Conservation (phyloP, 2,113 vertebrate genomes). For the Mystacornis crossleyi region DNA sequence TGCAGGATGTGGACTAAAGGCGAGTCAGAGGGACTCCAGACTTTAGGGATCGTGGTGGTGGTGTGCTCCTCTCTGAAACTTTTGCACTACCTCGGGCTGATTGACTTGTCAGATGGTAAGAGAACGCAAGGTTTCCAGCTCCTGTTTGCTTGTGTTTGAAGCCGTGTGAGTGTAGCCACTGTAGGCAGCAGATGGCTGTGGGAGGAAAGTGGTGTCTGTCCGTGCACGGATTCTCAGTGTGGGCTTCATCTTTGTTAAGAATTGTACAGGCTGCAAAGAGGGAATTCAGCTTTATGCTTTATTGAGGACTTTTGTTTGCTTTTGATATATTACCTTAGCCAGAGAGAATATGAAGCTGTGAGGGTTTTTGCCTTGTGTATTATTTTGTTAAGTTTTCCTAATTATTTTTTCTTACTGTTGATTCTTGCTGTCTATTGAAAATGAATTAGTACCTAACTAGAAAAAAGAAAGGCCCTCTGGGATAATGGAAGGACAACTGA, state of each 20-base stretch:
- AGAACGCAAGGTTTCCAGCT: slow-evolving; percentile 30
- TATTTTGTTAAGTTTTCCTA: neutral
- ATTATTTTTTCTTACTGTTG: neutral
- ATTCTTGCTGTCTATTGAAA: neutral
- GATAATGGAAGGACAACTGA: neutral
- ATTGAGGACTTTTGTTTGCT: neutral
- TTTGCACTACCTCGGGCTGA: slow-evolving; percentile 88
- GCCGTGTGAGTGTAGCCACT: neutral
- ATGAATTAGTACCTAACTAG: neutral
- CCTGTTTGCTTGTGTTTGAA: neutral
- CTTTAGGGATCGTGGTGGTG: slow-evolving; percentile 85
- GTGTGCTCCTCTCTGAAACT: slow-evolving; percentile 88
- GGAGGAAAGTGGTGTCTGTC: neutral
- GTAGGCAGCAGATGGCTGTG: neutral
- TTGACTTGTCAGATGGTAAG: slow-evolving; percentile 90
- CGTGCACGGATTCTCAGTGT: neutral
- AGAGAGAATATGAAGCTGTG: neutral
- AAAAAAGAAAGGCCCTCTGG: neutral
- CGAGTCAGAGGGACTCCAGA: slow-evolving; percentile 84
- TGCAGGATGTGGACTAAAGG: slow-evolving; percentile 77
- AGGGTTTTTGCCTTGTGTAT: neutral
- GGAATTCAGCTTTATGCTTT: neutral
- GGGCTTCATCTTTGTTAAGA: neutral
- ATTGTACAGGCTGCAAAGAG: neutral
- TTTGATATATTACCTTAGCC: neutral